These are phyloP conservation scores for Episyrphus balteatus DNA, from an alignment of 1,140 invertebrate species.

Conservation along the genomic window DNA sequence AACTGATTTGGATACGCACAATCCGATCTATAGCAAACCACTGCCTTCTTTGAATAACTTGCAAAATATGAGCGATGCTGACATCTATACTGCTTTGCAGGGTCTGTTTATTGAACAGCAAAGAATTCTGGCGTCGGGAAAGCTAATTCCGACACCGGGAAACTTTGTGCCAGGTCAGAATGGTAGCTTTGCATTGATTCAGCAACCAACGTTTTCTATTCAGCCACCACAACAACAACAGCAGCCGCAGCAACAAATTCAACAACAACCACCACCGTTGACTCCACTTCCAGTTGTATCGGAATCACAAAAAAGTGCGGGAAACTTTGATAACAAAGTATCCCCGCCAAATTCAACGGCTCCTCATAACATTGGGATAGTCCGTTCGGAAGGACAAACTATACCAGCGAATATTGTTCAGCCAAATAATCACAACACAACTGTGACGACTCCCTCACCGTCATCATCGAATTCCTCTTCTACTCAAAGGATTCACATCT, in stretches of 20 bases:
- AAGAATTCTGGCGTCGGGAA: slow-evolving; percentile 49
- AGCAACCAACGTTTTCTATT: neutral
- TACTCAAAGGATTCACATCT: slow-evolving; percentile 31
- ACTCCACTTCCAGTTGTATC: neutral
- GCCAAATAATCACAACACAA: slow-evolving; percentile 28
- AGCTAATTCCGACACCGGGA: slow-evolving; percentile 46
- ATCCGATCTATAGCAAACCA: slow-evolving; percentile 28
- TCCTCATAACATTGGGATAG: too few relatives aligned
- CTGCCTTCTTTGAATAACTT: slow-evolving; percentile 4
- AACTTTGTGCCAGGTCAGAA: slow-evolving; percentile 17
- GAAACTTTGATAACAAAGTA: neutral
- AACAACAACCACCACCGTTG: slow-evolving; percentile 3
- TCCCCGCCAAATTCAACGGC: slow-evolving; percentile 1
- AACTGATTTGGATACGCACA: slow-evolving; percentile 25
- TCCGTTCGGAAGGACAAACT: too few relatives aligned
- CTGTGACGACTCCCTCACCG: neutral
- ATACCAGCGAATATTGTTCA: slow-evolving; percentile 30
- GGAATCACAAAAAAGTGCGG: neutral
- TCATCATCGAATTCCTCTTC: neutral
- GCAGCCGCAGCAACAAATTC: slow-evolving; percentile 21
- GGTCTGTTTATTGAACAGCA: slow-evolving; percentile 47
- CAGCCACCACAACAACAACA: slow-evolving; percentile 1
- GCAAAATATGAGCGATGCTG: slow-evolving; percentile 25
- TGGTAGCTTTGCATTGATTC: slow-evolving; percentile 6
- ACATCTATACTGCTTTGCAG: slow-evolving; percentile 41